A percentile compares a stretch with the other conserved stretches of the same genome.
phyloP scores from a whole-genome alignment of 30 jellyfish, hydroid and myxozoan species.

The Turritopsis rubra region DNA sequence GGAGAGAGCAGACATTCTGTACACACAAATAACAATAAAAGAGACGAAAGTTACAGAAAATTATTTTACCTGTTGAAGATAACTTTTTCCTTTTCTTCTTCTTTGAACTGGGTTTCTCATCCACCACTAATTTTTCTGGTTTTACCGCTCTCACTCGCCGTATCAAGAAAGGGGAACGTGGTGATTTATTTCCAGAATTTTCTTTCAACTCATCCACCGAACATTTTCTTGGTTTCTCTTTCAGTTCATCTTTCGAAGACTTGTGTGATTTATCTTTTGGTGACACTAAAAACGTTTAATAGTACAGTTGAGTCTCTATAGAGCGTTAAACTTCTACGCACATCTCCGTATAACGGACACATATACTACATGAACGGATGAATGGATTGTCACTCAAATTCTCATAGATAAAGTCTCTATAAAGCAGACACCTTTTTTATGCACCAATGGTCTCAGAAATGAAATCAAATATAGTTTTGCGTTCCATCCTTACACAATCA shows the following conservation, averaged over 20 bases:
- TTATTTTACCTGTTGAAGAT: not conserved
- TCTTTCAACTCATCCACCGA: not conserved
- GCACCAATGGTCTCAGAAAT: no score
- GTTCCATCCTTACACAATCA: no score
- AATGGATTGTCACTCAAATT: no score
- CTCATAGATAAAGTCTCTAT: no score
- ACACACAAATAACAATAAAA: not conserved
- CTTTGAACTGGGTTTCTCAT: not conserved
- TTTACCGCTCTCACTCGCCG: slow-evolving; percentile 1
- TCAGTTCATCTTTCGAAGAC: not conserved
- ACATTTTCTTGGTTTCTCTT: slow-evolving; percentile 1
- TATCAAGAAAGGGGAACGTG: slow-evolving; percentile 7
- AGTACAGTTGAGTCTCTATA: no score
- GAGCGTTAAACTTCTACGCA: no score
- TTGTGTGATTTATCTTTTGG: not conserved
- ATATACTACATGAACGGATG: no score
- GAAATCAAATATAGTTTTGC: no score
- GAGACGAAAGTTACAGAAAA: not conserved
- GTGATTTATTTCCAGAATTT: not conserved
- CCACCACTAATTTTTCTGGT: slow-evolving; percentile 3
- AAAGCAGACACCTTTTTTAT: no score
- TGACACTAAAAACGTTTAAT: slow-evolving; percentile 10
- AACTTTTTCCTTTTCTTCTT: not conserved
- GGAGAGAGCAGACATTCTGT: not conserved
- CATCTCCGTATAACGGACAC: no score